Conservation (phyloP, 2,113 vertebrate genomes). For the Chloropsis cyanopogon region DNA sequence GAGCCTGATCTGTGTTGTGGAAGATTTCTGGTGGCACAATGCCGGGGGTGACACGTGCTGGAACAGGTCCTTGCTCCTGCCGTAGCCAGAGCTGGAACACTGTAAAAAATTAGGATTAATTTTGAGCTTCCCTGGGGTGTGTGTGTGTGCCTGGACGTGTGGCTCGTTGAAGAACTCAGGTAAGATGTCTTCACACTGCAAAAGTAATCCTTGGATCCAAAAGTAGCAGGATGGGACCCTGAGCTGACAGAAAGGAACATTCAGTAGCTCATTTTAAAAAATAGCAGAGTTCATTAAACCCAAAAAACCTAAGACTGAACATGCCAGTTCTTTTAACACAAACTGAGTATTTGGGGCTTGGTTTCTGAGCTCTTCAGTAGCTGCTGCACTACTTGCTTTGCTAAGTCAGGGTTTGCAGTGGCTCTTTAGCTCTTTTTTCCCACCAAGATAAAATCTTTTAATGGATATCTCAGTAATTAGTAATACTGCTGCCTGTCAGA, state of each 20-base stretch:
- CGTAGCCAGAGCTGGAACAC: background rate
- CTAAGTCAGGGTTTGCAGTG: background rate
- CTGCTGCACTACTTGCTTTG: background rate
- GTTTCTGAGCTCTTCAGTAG: background rate
- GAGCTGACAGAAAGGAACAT: background rate
- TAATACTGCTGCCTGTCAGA: background rate
- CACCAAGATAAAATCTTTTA: background rate
- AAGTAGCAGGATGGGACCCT: background rate
- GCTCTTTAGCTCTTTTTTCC: background rate
- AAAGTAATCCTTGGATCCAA: background rate
- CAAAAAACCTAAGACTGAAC: background rate
- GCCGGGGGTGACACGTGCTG: background rate
- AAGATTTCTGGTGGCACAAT: conserved; percentile 1
- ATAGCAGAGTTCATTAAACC: background rate
- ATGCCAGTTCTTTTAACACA: background rate
- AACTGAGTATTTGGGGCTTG: background rate
- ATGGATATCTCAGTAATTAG: background rate
- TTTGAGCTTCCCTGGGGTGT: background rate
- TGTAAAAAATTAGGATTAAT: background rate
- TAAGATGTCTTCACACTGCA: conserved; percentile 17
- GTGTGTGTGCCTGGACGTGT: background rate
- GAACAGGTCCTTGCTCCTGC: background rate
- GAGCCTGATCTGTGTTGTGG: conserved; percentile 52
- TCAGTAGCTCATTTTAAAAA: background rate
- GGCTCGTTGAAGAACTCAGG: conserved; percentile 4